Percentiles rank a stretch among this genome's conserved stretches.
phyloP scores from a whole-genome alignment of 2,888 invertebrate species.

The Luperina testacea region DNA sequence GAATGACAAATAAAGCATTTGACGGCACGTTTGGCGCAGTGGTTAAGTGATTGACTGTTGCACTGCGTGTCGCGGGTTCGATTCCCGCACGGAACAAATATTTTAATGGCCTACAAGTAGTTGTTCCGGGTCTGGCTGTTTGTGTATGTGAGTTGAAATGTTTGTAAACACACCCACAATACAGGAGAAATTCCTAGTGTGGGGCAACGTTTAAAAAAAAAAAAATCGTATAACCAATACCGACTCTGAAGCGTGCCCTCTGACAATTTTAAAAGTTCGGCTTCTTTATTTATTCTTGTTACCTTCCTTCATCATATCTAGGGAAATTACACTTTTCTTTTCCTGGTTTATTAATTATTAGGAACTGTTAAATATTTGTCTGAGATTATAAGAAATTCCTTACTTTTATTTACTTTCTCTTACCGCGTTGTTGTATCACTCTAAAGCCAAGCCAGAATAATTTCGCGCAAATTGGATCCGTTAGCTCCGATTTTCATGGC shows the following conservation, averaged over 20 bases:
- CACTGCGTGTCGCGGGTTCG: too few relatives aligned
- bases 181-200: too few relatives aligned
- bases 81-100: too few relatives aligned
- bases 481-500: conserved; percentile 3
- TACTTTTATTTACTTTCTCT: conserved; percentile 2
- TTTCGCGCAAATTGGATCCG: conserved; percentile 13
- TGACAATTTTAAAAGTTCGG: neutral
- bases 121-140: too few relatives aligned
- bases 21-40: too few relatives aligned
- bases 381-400: neutral
- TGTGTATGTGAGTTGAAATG: too few relatives aligned
- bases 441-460: neutral
- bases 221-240: neutral
- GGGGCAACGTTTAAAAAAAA: too few relatives aligned
- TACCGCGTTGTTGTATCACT: conserved; percentile 3
- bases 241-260: neutral
- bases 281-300: neutral
- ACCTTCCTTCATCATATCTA: neutral
- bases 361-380: neutral
- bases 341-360: neutral
- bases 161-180: too few relatives aligned
- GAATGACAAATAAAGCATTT: too few relatives aligned
- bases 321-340: neutral
- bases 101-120: too few relatives aligned
- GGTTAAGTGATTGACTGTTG: too few relatives aligned